Evolutionary conservation across 2,888 invertebrate species (phyloP).

Genomic region (Sinodicranocentrus sp.): DNA sequence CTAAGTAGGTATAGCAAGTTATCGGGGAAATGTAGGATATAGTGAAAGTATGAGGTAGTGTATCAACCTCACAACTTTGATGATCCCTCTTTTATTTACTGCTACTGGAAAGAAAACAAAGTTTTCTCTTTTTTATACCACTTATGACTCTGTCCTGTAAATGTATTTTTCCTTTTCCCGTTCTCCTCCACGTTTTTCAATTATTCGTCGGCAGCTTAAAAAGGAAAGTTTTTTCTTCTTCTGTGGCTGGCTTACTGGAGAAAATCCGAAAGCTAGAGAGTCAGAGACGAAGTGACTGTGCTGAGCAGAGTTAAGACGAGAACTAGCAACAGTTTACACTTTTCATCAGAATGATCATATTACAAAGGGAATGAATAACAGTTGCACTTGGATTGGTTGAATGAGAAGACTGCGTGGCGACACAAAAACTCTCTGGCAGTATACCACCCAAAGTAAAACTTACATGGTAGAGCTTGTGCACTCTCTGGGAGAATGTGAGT

Average conservation of each 20-base stretch:
- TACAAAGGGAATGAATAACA: slow-evolving; percentile 30
- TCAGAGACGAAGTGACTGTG: neutral
- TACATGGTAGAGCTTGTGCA: too few species aligned
- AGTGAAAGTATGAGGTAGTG: too few species aligned
- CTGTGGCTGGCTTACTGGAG: too few species aligned
- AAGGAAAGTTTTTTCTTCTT: too few species aligned
- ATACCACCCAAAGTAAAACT: neutral
- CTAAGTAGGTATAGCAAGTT: neutral
- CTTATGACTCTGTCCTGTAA: slow-evolving; percentile 8
- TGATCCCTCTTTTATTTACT: neutral
- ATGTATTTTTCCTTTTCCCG: neutral
- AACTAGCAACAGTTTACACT: slow-evolving; percentile 72
- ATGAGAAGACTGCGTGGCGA: slow-evolving; percentile 71
- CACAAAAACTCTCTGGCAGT: neutral
- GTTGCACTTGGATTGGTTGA: slow-evolving; percentile 21
- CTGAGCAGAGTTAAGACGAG: slow-evolving; percentile 7
- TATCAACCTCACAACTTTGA: neutral
- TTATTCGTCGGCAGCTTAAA: too few species aligned
- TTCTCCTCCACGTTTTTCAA: neutral
- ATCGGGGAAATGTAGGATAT: too few species aligned
- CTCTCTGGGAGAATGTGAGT: too few species aligned
- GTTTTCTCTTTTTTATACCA: neutral
- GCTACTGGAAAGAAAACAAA: neutral
- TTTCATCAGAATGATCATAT: slow-evolving; percentile 31
- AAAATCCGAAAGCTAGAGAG: neutral